phyloP scores from a whole-genome alignment of 2,888 invertebrate species.

The Bombyx huttoni region DNA sequence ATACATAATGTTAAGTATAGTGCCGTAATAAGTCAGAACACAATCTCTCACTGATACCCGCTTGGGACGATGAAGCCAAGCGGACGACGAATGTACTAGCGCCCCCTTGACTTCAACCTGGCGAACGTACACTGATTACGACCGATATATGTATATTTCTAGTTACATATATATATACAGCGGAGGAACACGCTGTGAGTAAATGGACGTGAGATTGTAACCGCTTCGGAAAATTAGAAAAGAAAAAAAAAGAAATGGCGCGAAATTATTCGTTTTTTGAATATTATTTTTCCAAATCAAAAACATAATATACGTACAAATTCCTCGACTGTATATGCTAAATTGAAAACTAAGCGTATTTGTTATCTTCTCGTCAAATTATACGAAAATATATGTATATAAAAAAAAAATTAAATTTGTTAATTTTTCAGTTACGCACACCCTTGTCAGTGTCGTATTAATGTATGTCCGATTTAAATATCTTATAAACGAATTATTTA shows the following conservation, averaged over 20 bases:
- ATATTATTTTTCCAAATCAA: too few species aligned
- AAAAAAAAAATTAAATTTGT: too few species aligned
- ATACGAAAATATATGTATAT: neutral
- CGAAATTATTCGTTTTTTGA: too few species aligned
- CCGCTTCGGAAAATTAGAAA: neutral
- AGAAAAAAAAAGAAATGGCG: neutral
- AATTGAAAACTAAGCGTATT: conserved; percentile 18
- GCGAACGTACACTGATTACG: neutral
- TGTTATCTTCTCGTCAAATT: neutral
- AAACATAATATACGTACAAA: conserved; percentile 4
- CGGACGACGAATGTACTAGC: conserved; percentile 1
- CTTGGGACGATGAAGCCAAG: conserved; percentile 5
- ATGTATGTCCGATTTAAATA: too few species aligned
- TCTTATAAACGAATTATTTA: too few species aligned
- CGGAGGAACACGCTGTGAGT: conserved; percentile 46
- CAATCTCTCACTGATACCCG: conserved; percentile 32
- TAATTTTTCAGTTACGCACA: too few species aligned
- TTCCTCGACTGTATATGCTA: conserved; percentile 53
- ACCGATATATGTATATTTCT: neutral
- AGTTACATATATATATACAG: conserved; percentile 45
- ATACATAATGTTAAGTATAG: conserved; percentile 9
- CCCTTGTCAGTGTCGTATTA: too few species aligned
- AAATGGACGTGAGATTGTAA: conserved; percentile 51
- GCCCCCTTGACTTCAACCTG: neutral
- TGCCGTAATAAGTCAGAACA: conserved; percentile 12